These are phyloP conservation scores for Cephonodes hylas DNA, from an alignment of 2,888 invertebrate genomes.

Conservation along the genomic window DNA sequence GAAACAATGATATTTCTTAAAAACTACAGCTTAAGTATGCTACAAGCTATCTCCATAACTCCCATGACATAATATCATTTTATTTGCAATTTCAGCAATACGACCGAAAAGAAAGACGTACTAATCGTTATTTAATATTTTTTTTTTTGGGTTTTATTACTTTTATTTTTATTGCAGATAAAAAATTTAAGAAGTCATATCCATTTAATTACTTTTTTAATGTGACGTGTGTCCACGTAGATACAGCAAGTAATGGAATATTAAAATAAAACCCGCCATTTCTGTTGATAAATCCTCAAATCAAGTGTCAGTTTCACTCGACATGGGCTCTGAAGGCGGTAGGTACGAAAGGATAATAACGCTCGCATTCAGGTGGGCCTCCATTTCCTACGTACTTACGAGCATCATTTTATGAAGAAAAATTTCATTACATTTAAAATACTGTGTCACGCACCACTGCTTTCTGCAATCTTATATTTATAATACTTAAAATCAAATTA, in stretches of 20 bases:
- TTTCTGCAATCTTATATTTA: background rate
- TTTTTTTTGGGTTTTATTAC: too few relatives aligned
- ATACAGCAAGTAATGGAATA: background rate
- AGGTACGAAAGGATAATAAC: constrained; percentile 27
- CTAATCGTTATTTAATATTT: too few relatives aligned
- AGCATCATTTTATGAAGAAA: constrained; percentile 5
- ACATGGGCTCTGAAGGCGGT: constrained; percentile 35
- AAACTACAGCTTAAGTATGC: too few relatives aligned
- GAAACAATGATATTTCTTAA: too few relatives aligned
- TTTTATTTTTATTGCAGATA: too few relatives aligned
- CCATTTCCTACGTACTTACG: constrained; percentile 12
- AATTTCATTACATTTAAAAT: constrained; percentile 1
- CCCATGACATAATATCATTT: too few relatives aligned
- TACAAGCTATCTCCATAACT: too few relatives aligned
- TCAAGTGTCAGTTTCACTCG: constrained; percentile 41
- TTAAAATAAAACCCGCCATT: constrained; percentile 1
- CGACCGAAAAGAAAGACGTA: too few relatives aligned
- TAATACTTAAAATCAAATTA: too few relatives aligned
- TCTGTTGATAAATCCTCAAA: constrained; percentile 30
- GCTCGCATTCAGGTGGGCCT: constrained; percentile 22
- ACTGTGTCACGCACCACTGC: background rate
- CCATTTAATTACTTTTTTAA: background rate
- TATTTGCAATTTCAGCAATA: too few relatives aligned
- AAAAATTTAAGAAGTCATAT: too few relatives aligned
- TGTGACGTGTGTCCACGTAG: too few relatives aligned